These are phyloP conservation scores for Diabrotica undecimpunctata DNA, from an alignment of 1,140 invertebrate species.

Conservation along the genomic window DNA sequence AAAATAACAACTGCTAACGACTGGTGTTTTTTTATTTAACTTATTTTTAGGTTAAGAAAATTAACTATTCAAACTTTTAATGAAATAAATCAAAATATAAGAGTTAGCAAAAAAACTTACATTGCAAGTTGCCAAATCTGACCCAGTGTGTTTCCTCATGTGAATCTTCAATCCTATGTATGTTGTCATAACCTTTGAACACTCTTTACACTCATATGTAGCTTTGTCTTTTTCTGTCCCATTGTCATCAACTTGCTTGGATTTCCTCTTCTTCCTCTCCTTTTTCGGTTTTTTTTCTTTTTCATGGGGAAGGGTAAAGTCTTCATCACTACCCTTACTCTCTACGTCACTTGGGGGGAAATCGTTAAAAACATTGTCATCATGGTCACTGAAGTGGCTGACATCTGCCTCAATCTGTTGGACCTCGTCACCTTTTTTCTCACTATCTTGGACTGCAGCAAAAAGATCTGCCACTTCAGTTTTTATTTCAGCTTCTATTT, in stretches of 20 bases:
- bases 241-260: neutral
- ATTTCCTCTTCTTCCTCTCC: conserved; percentile 13
- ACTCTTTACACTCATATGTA: conserved; percentile 40
- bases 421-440: conserved; percentile 10
- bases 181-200: conserved; percentile 39
- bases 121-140: conserved; percentile 36
- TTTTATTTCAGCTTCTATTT: conserved; percentile 21
- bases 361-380: conserved; percentile 24
- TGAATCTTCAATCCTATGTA: conserved; percentile 40
- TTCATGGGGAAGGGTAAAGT: conserved; percentile 8
- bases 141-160: conserved; percentile 38
- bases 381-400: neutral
- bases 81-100: neutral
- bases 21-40: too few species aligned
- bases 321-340: conserved; percentile 29
- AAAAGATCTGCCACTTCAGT: conserved; percentile 13
- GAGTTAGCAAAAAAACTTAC: conserved; percentile 21
- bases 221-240: conserved; percentile 26
- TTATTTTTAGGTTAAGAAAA: too few species aligned
- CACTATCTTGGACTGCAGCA: conserved; percentile 14
- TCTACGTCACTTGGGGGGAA: conserved; percentile 32
- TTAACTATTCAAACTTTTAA: too few species aligned
- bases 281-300: conserved; percentile 17
- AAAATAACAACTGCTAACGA: too few species aligned
- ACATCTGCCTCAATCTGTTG: neutral